phyloP scores from a whole-genome alignment of 2,888 invertebrate genomes.

The Acanthosepion esculentum region DNA sequence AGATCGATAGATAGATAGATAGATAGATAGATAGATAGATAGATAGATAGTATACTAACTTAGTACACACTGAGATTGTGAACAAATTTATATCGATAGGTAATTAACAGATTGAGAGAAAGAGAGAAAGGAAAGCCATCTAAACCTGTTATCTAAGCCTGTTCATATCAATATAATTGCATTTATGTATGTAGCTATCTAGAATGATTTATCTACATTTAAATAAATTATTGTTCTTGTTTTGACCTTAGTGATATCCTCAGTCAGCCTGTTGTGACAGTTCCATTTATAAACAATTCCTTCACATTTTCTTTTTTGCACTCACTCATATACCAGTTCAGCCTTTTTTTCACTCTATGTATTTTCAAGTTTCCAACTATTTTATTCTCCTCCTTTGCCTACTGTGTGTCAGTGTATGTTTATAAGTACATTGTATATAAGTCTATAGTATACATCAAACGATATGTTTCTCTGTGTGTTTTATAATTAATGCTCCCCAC shows the following conservation, averaged over 20 bases:
- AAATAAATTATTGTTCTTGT: constrained; percentile 1
- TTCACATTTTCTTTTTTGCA: not conserved
- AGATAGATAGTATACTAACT: too few species aligned
- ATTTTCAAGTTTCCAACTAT: not conserved
- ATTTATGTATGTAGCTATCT: not conserved
- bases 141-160: too few species aligned
- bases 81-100: too few species aligned
- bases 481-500: too few species aligned
- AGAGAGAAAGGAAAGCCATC: too few species aligned
- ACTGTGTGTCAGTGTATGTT: not conserved
- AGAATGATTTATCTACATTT: not conserved
- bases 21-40: too few species aligned
- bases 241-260: not conserved
- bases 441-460: too few species aligned
- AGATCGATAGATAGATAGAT: too few species aligned
- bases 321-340: not conserved
- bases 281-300: not conserved
- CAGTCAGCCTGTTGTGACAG: not conserved
- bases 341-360: not conserved
- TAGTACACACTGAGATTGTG: too few species aligned
- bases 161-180: not conserved
- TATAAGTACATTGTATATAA: not conserved
- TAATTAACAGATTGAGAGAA: too few species aligned
- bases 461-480: too few species aligned
- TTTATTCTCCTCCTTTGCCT: not conserved